Base-by-base conservation (phyloP, 64 coral and sea anemone species). In the Pocillopora verrucosa region DNA sequence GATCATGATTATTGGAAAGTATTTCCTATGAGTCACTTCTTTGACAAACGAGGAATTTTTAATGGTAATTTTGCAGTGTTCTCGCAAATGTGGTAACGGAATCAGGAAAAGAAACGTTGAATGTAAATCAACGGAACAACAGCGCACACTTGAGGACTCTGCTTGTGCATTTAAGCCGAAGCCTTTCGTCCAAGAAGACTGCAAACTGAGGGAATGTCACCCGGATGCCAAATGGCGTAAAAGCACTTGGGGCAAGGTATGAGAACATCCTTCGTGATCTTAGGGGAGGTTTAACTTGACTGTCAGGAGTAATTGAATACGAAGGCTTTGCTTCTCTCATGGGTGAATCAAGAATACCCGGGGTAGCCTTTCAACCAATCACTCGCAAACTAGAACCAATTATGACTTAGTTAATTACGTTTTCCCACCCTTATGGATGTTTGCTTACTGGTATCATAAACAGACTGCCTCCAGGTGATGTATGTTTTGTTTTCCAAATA, bases 241-340 rank as follows among this genome's bases (percentile, higher is more conserved):
- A 84, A 89, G 89, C 35, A 16, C 34, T 9, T 94, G 93, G 93
- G 77, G 62, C 16, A 87, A 80, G 84, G 93, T 94, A 83, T 74
- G 34, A 19, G 24, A 80, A 19, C 77, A 0, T 19, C 1, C 41
- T 51, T 17, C n/a, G 14, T 68, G 35, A 37, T 37, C 25, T 9
- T 16, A 22, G 34, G 36, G 51, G 17, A 10, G 67, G 22, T 70
- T 70, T 1, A 16, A 17, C 10, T 68, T 68, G 17, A 16, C 61
- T 11, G 9, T 30, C 30, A 30, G 30, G 30, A 30, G 30, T 30
- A 30, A 30, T 30, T 30, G 30, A 30, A 30, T 30, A 30, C 30
- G 30, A 30, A 30, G 30, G 30, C 30, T 30, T 30, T 30, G 30
- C 30, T 30, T 30, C 30, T 30, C 30, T 30, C 30, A 30, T 30